These are phyloP conservation scores for Gambusia yucatana DNA, from an alignment of 2,797 vertebrate genomes.

Conservation along the genomic window DNA sequence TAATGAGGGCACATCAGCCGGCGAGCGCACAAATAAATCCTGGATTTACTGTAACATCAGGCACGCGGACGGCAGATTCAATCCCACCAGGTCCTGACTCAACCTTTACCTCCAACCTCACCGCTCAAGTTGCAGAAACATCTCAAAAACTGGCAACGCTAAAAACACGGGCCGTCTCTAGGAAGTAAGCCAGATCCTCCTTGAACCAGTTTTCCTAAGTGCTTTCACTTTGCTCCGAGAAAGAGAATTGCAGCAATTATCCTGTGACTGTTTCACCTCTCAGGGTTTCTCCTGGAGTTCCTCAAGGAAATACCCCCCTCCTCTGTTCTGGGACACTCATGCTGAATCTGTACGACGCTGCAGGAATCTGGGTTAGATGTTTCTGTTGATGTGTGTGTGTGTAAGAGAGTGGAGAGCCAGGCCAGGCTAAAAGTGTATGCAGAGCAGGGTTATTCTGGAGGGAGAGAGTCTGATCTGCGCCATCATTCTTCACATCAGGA, in stretches of 20 bases:
- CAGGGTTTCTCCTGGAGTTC: conserved; percentile 64
- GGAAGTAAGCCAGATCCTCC: conserved; percentile 24
- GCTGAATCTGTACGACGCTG: conserved; percentile 42
- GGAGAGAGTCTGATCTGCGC: neutral
- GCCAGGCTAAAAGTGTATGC: conserved; percentile 8
- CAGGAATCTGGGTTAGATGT: conserved; percentile 60
- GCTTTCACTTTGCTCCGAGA: conserved; percentile 29
- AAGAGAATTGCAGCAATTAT: conserved; percentile 47
- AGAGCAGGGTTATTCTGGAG: conserved; percentile 16
- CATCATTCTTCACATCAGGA: neutral
- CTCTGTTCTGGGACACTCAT: conserved; percentile 55
- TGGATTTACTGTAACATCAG: conserved; percentile 31
- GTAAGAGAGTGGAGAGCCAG: conserved; percentile 15
- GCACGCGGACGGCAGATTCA: neutral
- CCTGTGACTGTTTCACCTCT: conserved; percentile 60
- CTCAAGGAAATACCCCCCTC: conserved; percentile 71
- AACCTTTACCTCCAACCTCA: conserved; percentile 32
- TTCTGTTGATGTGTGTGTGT: conserved; percentile 9
- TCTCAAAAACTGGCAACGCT: neutral
- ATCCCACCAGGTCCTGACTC: neutral
- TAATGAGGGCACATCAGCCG: conserved; percentile 28
- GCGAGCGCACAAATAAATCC: conserved; percentile 15
- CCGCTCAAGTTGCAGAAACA: neutral
- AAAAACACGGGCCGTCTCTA: neutral
- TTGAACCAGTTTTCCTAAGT: conserved; percentile 39